Evolutionary conservation across 2,888 invertebrate species (phyloP), one percentile per base, ranked within the genome.

Genomic region (Trypoxylon attenuatum): DNA sequence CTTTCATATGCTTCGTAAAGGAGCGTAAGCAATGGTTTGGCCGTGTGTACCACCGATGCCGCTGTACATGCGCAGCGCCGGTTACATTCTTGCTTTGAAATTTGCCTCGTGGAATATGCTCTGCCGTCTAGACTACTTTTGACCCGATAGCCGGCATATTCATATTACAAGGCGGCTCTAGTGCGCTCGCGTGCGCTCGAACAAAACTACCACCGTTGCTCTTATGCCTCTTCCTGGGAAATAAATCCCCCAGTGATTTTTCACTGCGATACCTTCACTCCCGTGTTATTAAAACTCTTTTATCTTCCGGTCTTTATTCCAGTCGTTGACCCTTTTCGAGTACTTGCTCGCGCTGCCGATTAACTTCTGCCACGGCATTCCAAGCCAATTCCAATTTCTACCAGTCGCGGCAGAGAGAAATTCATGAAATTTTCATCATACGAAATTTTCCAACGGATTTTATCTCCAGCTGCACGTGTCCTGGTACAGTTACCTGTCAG

Each of bases 1-100:
- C 64, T 59, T 76, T 74, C 69, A 69, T 77, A 57, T 57, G 68
- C 58, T 46, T 43, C 61, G 42, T 55, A 52, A 55, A 55, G 66
- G 41, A 38, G 22, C 42, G 42, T 19, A 42, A 50, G 55, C 52
- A 18, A 33, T 41, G 33, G 39, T 23, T 19, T 25, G 45, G 42
- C 39, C 38, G 53, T 16, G 19, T 45, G 25, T 45, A 22, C 19
- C 53, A n/a, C n/a, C n/a, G n/a, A n/a, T n/a, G n/a, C n/a, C 4
- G 33, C n/a, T 33, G 13, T 33, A 13, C 10, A 8, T 25, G 25
- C 4, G 33, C 33, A 3, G 42, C 53, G 23, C 22, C 42, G 45
- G 65, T 69, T 65, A 57, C 70, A 47, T 56, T 61, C 65, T 69
- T 56, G 49, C 51, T 16, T 29, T 29, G 47, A 22, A 47, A 47